Conservation (phyloP, 1,140 invertebrate genomes). For the Eupristina koningsbergeri region DNA sequence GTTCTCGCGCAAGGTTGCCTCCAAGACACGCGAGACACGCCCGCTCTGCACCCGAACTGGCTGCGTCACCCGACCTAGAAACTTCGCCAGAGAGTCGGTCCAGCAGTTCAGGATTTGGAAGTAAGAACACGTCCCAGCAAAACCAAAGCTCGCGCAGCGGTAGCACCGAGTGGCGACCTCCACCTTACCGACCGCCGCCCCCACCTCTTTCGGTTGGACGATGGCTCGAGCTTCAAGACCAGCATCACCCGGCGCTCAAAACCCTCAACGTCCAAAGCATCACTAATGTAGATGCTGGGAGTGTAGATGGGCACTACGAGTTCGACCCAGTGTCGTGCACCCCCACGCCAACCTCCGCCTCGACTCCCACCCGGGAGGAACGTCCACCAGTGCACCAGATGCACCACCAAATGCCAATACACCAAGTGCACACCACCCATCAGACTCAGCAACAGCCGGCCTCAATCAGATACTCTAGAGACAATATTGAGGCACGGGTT, state of each 20-base stretch:
- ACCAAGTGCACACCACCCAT: slow-evolving; percentile 68
- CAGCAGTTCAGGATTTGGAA: slow-evolving; percentile 90
- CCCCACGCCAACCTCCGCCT: slow-evolving; percentile 81
- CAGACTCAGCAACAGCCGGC: slow-evolving; percentile 64
- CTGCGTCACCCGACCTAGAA: slow-evolving; percentile 78
- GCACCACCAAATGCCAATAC: slow-evolving; percentile 63
- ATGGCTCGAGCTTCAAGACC: slow-evolving; percentile 77
- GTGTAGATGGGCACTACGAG: slow-evolving; percentile 96
- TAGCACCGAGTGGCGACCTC: slow-evolving; percentile 83
- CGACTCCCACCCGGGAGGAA: slow-evolving; percentile 77
- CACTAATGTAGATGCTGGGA: slow-evolving; percentile 80
- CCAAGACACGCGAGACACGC: slow-evolving; percentile 79
- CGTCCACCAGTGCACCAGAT: slow-evolving; percentile 70
- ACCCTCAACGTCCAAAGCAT: background rate
- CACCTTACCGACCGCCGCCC: slow-evolving; percentile 81
- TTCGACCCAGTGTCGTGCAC: slow-evolving; percentile 87
- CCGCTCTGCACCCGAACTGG: slow-evolving; percentile 72
- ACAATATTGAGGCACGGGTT: slow-evolving; percentile 91
- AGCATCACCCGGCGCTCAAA: slow-evolving; percentile 62
- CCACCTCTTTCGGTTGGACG: slow-evolving; percentile 75
- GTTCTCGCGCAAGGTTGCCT: slow-evolving; percentile 75
- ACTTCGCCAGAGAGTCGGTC: slow-evolving; percentile 89
- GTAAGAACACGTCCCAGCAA: slow-evolving; percentile 90
- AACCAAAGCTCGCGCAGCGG: slow-evolving; percentile 82
- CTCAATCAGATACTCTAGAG: slow-evolving; percentile 69